phyloP scores from a whole-genome alignment of 30 jellyfish, hydroid and myxozoan species.

The Chrysaora quinquecirrha region DNA sequence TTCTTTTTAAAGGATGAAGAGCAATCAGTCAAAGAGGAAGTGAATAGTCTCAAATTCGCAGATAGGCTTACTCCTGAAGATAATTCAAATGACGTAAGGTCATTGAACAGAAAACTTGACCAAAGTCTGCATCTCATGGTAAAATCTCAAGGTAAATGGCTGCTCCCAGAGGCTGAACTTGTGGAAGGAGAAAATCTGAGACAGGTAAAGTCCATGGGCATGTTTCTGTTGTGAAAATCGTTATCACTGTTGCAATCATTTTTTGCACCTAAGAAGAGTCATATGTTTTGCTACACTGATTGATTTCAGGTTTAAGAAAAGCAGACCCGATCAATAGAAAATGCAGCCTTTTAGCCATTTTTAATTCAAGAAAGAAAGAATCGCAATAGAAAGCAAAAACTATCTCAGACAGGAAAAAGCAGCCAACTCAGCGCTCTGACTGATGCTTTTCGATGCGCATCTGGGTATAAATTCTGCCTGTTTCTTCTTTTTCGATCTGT shows the following conservation, averaged over 20 bases:
- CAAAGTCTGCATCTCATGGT: conserved; percentile 40
- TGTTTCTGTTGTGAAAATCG: not conserved
- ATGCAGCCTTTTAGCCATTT: too few relatives aligned
- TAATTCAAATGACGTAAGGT: not conserved
- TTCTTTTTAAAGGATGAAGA: conserved; percentile 33
- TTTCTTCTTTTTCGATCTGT: too few relatives aligned
- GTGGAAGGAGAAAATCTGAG: conserved; percentile 48
- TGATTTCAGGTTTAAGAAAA: too few relatives aligned
- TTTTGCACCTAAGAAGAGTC: too few relatives aligned
- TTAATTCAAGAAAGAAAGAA: too few relatives aligned
- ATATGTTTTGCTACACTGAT: too few relatives aligned
- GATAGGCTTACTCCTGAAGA: conserved; percentile 10
- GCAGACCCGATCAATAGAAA: too few relatives aligned
- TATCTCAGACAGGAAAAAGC: too few relatives aligned
- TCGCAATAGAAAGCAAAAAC: too few relatives aligned
- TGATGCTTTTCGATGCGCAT: too few relatives aligned
- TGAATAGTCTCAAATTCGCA: conserved; percentile 32
- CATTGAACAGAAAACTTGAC: conserved; percentile 25
- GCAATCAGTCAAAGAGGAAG: conserved; percentile 31
- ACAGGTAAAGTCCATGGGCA: conserved; percentile 47
- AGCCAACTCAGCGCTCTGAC: too few relatives aligned
- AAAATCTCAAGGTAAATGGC: conserved; percentile 21
- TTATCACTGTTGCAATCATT: not conserved
- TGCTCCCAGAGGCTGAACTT: conserved; percentile 58
- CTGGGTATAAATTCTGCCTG: too few relatives aligned